phyloP scores from a whole-genome alignment of 2,888 invertebrate species.

The Lasiommata megera region DNA sequence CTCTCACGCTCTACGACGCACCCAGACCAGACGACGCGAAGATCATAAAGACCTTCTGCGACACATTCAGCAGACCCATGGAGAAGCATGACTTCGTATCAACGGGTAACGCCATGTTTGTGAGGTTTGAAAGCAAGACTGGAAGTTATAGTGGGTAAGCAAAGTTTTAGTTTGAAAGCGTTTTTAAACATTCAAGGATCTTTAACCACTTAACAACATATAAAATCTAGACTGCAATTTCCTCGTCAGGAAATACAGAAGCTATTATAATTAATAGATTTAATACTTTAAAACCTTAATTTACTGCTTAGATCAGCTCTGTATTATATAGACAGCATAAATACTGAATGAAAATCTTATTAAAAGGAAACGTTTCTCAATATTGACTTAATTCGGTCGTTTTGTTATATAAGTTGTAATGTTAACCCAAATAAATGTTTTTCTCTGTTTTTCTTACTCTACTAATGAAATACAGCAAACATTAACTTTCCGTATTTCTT shows the following conservation, averaged over 20 bases:
- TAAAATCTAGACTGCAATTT: too few species aligned
- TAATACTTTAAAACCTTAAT: too few species aligned
- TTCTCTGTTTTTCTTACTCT: neutral
- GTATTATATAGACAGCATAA: too few species aligned
- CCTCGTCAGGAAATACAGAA: neutral
- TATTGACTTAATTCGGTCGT: too few species aligned
- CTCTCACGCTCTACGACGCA: conserved; percentile 93
- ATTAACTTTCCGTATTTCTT: neutral
- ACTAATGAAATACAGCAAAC: neutral
- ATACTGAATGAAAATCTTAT: too few species aligned
- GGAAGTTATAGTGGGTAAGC: conserved; percentile 93
- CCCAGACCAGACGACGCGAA: conserved; percentile 93
- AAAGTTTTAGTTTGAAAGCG: too few species aligned
- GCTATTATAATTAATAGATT: too few species aligned
- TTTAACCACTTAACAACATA: too few species aligned
- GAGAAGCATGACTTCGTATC: conserved; percentile 96
- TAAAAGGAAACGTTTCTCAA: too few species aligned
- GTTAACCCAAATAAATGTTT: neutral
- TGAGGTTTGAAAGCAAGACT: conserved; percentile 94
- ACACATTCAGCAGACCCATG: conserved; percentile 95
- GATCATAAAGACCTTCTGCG: conserved; percentile 96
- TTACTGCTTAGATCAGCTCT: too few species aligned
- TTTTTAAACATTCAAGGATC: too few species aligned
- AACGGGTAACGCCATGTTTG: conserved; percentile 92
- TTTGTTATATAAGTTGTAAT: too few species aligned